Evolutionary conservation across 1,140 invertebrate species (phyloP).

Genomic region (Stegodyphus dumicola): DNA sequence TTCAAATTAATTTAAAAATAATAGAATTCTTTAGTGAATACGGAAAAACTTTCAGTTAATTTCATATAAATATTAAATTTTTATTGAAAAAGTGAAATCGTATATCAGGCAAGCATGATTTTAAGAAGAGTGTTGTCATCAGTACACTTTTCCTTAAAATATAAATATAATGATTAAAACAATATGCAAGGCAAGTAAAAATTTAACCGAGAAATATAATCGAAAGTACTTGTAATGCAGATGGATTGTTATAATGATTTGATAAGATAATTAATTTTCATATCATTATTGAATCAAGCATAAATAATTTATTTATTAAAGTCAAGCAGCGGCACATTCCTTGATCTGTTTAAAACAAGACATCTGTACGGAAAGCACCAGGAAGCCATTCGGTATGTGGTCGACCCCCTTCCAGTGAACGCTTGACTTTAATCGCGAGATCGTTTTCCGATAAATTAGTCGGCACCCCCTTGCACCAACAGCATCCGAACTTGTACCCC

Average conservation of each 20-base stretch:
- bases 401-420: conserved; percentile 5
- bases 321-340: not conserved
- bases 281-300: not conserved
- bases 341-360: not conserved
- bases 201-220: not conserved
- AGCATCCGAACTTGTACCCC: conserved; percentile 9
- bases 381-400: not conserved
- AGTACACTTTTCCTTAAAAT: no score
- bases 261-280: not conserved
- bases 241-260: not conserved
- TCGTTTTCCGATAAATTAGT: conserved; percentile 60
- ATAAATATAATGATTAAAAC: no score
- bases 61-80: no score
- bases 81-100: no score
- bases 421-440: conserved; percentile 58
- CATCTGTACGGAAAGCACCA: not conserved
- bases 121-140: no score
- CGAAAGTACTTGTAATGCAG: not conserved
- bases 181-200: no score
- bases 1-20: no score
- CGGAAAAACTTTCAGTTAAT: no score
- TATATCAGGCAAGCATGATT: no score
- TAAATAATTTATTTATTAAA: not conserved
- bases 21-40: no score
- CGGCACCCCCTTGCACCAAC: conserved; percentile 27